These are phyloP conservation scores for Axinella damicornis DNA, from an alignment of 37 sponge, comb jelly and placozoan genomes.

Conservation along the genomic window DNA sequence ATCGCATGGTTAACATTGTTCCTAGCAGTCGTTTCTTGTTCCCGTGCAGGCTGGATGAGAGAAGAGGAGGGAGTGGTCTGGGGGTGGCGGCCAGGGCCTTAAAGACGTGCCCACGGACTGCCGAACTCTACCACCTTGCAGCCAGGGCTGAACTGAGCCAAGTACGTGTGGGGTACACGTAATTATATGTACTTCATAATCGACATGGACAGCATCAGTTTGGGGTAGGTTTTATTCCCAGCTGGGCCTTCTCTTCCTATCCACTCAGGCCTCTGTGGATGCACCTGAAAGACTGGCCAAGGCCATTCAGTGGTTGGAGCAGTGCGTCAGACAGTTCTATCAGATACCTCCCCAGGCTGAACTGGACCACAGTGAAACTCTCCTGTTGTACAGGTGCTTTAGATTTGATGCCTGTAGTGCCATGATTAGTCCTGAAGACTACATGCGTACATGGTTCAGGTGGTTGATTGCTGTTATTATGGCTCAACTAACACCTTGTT, in stretches of 20 bases:
- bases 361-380: background rate
- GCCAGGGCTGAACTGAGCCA: background rate
- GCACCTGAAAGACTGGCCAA: background rate
- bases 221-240: no score
- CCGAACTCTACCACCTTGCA: constrained; percentile 35
- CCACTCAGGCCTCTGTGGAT: no score
- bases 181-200: no score
- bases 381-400: constrained; percentile 24
- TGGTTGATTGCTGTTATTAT: no score
- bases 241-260: no score
- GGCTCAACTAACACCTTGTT: no score
- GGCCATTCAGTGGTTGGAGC: constrained; percentile 29
- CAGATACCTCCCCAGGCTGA: background rate
- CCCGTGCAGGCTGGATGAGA: background rate
- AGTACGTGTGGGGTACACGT: background rate
- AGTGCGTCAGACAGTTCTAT: constrained; percentile 35
- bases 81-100: background rate
- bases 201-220: no score
- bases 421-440: no score
- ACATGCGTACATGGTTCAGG: no score
- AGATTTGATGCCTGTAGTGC: no score
- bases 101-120: background rate
- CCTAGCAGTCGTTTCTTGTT: background rate
- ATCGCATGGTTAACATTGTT: no score
- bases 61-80: background rate